These are phyloP conservation scores for Drosophila leonis DNA, from an alignment of 2,888 invertebrate species.

Conservation along the genomic window DNA sequence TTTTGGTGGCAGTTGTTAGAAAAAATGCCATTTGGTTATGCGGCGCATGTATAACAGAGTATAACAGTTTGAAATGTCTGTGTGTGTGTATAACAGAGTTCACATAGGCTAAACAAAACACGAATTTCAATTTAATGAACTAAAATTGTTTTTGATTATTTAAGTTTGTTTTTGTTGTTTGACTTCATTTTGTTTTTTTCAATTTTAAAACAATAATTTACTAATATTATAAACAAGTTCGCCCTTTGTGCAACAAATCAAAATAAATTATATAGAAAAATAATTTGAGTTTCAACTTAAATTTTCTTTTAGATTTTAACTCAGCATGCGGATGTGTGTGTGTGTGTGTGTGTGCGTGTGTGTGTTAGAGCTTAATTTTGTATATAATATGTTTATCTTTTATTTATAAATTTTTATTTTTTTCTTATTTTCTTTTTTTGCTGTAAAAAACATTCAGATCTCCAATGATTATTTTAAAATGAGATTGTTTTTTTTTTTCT, in stretches of 20 bases:
- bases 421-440: slow-evolving; percentile 27
- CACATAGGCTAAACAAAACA: slow-evolving; percentile 12
- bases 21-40: slow-evolving; percentile 58
- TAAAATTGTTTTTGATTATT: slow-evolving; percentile 5
- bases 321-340: slow-evolving; percentile 45
- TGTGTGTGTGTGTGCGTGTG: slow-evolving; percentile 38
- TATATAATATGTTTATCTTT: slow-evolving; percentile 29
- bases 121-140: slow-evolving; percentile 22
- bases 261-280: slow-evolving; percentile 38
- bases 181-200: slow-evolving; percentile 42
- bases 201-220: slow-evolving; percentile 64
- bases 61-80: slow-evolving; percentile 52
- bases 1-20: slow-evolving; percentile 59
- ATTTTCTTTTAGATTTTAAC: slow-evolving; percentile 23
- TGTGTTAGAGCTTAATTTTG: slow-evolving; percentile 47
- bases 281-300: slow-evolving; percentile 7
- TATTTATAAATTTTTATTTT: slow-evolving; percentile 8
- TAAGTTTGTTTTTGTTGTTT: slow-evolving; percentile 19
- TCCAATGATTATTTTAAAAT: slow-evolving; percentile 65
- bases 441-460: slow-evolving; percentile 76
- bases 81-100: slow-evolving; percentile 23
- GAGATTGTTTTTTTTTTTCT: slow-evolving; percentile 46
- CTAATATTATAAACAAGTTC: slow-evolving; percentile 59
- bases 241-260: slow-evolving; percentile 36
- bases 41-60: slow-evolving; percentile 47